Evolutionary conservation across 2,888 invertebrate genomes (phyloP), one percentile per base, ranked within the genome.

Genomic region (Leucophenga maculata): DNA sequence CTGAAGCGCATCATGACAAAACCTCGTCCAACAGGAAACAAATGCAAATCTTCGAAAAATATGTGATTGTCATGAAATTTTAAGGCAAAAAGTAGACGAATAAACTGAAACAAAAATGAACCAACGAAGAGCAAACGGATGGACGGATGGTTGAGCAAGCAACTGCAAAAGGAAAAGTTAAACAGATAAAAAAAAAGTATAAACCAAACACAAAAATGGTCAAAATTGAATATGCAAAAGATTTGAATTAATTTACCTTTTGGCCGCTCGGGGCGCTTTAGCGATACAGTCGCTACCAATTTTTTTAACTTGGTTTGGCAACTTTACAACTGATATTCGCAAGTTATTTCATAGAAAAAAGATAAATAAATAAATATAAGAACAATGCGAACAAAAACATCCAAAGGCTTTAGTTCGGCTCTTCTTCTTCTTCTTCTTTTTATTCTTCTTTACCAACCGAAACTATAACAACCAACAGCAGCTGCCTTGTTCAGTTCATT

Each of bases 181-280:
- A 39, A 39, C 11, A 39, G 39, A 39, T 26, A 26, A 26, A 62
- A 62, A 39, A 62, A 44, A 44, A 62, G n/a, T 18, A 20, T 26
- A n/a, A 16, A 22, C 22, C 1, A 59, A 59, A 16, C 26, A 18
- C 39, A 39, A 46, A 18, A n/a, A 2, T 59, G 67, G 32, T 67
- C 48, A 59, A 26, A 67, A 57, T 59, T 48, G 22, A 48, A 67
- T 59, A 67, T 67, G 59, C 46, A 67, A 31, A 67, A 48, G 46
- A 59, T 31, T 50, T 48, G 67, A 67, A 67, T 55, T 32, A 44
- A 67, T 67, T 67, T 67, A 57, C 55, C 55, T 67, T 57, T 55
- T 66, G 55, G 16, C 39, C 31, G 46, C 52, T 65, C 16, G 18
- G 39, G 60, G 39, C 60, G 1, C 16, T 46, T 46, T 26, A 18